phyloP scores from a whole-genome alignment of 1,140 invertebrate genomes.

The Brachionus calyciflorus region DNA sequence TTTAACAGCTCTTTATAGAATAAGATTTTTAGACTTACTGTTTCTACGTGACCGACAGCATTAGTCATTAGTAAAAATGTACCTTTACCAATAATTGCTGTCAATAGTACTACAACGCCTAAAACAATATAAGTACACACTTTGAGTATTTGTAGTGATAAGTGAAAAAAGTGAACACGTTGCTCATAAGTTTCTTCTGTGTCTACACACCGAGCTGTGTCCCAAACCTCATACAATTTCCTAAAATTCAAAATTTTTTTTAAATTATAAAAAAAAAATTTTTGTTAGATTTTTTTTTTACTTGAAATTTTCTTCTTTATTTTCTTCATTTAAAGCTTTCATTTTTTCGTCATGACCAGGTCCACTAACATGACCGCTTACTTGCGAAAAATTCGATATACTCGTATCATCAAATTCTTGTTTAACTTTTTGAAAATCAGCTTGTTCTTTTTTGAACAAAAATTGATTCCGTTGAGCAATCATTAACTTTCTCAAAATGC shows the following conservation, averaged over 20 bases:
- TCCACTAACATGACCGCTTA: neutral
- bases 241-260: neutral
- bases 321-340: neutral
- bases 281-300: neutral
- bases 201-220: constrained; percentile 25
- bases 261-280: neutral
- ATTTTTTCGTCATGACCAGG: neutral
- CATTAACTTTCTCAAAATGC: constrained; percentile 37
- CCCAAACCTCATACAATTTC: constrained; percentile 43
- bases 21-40: constrained; percentile 5
- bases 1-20: neutral
- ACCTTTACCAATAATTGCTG: constrained; percentile 56
- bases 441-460: constrained; percentile 44
- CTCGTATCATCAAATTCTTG: constrained; percentile 29
- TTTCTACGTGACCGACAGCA: constrained; percentile 41
- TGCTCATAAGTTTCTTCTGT: constrained; percentile 46
- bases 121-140: constrained; percentile 56
- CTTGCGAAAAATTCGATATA: constrained; percentile 41
- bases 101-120: constrained; percentile 55
- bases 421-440: constrained; percentile 23
- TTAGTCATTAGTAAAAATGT: constrained; percentile 59
- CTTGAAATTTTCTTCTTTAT: neutral
- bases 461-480: constrained; percentile 43
- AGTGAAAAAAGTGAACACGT: constrained; percentile 41
- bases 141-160: constrained; percentile 52